Evolutionary conservation across 1,140 invertebrate genomes (phyloP).

Genomic region (Pectinophora gossypiella): DNA sequence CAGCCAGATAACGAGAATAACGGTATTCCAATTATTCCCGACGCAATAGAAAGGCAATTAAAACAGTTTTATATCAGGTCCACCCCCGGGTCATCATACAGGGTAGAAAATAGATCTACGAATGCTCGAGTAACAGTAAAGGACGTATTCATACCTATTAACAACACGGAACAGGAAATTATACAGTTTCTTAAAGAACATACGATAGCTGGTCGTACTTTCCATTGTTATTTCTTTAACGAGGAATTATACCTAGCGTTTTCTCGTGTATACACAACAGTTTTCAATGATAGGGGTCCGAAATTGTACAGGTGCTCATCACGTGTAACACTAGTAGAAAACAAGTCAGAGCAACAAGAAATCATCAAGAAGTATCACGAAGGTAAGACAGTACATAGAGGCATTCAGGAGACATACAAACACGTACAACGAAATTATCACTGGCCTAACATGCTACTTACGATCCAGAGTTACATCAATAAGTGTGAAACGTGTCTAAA

Average conservation of each 20-base stretch:
- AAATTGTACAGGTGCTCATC: constrained; percentile 16
- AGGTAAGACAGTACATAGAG: constrained; percentile 24
- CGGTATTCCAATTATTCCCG: constrained; percentile 9
- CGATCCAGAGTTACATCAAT: background rate
- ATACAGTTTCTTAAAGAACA: constrained; percentile 16
- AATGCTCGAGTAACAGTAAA: constrained; percentile 7
- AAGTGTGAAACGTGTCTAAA: background rate
- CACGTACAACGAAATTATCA: constrained; percentile 25
- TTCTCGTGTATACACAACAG: constrained; percentile 11
- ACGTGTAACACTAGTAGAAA: constrained; percentile 11
- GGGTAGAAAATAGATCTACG: background rate
- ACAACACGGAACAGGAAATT: constrained; percentile 3
- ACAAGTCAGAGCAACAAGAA: constrained; percentile 12
- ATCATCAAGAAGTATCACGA: constrained; percentile 20
- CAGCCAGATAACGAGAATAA: constrained; percentile 6
- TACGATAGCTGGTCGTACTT: constrained; percentile 2
- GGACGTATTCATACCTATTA: constrained; percentile 2
- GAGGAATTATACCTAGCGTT: constrained; percentile 5
- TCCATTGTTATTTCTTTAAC: constrained; percentile 11
- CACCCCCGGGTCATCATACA: constrained; percentile 6
- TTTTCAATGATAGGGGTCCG: constrained; percentile 10
- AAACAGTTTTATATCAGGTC: constrained; percentile 12
- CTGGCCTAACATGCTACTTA: constrained; percentile 29
- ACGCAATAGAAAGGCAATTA: constrained; percentile 13
- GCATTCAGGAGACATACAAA: constrained; percentile 26